Evolutionary conservation across 2,888 invertebrate genomes (phyloP).

Genomic region (Drosophila meridionalis): DNA sequence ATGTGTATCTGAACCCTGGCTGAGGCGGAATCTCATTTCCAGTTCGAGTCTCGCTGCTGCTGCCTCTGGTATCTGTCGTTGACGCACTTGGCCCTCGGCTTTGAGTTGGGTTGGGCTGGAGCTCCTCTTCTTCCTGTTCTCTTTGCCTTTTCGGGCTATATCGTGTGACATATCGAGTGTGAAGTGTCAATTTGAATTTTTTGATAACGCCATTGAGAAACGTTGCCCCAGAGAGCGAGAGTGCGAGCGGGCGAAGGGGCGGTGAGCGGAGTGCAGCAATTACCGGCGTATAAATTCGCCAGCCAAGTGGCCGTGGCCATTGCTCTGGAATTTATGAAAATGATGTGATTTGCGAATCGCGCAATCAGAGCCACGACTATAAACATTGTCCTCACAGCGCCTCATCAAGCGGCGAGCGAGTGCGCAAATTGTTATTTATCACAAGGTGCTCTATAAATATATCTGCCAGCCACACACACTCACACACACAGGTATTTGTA

Average conservation of each 20-base stretch:
- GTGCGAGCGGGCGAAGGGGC: not conserved
- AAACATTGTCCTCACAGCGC: constrained; percentile 66
- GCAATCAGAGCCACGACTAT: constrained; percentile 70
- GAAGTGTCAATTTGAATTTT: constrained; percentile 85
- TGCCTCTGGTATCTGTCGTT: constrained; percentile 68
- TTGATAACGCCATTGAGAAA: constrained; percentile 78
- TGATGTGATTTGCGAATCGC: constrained; percentile 69
- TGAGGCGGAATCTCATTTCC: constrained; percentile 23
- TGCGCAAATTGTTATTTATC: constrained; percentile 79
- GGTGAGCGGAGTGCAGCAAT: constrained; percentile 55
- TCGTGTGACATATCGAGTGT: constrained; percentile 85
- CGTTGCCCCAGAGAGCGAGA: constrained; percentile 15
- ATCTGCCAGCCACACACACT: constrained; percentile 1
- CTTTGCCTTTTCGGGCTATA: constrained; percentile 49
- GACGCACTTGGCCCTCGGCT: constrained; percentile 48
- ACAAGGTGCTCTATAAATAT: constrained; percentile 67
- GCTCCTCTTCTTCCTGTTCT: not conserved
- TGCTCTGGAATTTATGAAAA: constrained; percentile 73
- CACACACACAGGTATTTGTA: not conserved
- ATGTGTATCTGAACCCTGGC: constrained; percentile 19
- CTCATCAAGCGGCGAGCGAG: constrained; percentile 58
- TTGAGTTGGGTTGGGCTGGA: constrained; percentile 45
- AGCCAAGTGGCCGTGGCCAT: constrained; percentile 69
- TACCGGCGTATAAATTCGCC: constrained; percentile 67
- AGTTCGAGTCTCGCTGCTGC: constrained; percentile 36